Evolutionary conservation across 2,888 invertebrate species (phyloP).

Genomic region (Athripsodes cinereus): DNA sequence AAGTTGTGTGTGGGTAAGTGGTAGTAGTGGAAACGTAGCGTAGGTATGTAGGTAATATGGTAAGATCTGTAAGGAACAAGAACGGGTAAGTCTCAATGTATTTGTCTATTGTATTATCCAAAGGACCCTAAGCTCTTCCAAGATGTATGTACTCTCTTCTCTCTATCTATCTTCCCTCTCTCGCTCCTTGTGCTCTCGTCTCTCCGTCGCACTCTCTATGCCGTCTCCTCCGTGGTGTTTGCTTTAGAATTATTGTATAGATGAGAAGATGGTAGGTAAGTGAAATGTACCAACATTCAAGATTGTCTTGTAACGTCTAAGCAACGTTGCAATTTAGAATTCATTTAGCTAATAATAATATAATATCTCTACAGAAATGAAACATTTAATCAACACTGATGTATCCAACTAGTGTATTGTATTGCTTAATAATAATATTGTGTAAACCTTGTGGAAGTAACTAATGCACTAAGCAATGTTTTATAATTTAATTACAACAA

Average conservation of each 20-base stretch:
- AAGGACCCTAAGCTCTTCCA: conserved; percentile 16
- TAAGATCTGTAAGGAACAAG: conserved; percentile 1
- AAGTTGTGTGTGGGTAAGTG: too few species aligned
- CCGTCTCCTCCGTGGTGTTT: not conserved
- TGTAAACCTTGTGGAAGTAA: too few species aligned
- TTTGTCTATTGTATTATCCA: conserved; percentile 27
- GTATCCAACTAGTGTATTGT: too few species aligned
- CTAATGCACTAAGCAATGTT: too few species aligned
- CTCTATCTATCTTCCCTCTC: not conserved
- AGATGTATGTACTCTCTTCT: conserved; percentile 1
- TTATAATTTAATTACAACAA: too few species aligned
- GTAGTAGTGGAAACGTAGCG: too few species aligned
- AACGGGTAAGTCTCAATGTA: conserved; percentile 17
- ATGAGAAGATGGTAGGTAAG: not conserved
- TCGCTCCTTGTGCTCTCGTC: not conserved
- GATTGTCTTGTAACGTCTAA: not conserved
- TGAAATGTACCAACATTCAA: not conserved
- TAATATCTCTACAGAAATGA: not conserved
- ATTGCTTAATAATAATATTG: too few species aligned
- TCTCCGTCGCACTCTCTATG: too few species aligned
- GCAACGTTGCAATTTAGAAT: conserved; percentile 8
- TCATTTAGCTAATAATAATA: not conserved
- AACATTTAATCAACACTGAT: too few species aligned
- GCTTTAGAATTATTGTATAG: not conserved
- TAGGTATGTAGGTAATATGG: too few species aligned